Base-by-base conservation (phyloP, 2,113 vertebrate species). In the Myrmecophaga tridactyla region DNA sequence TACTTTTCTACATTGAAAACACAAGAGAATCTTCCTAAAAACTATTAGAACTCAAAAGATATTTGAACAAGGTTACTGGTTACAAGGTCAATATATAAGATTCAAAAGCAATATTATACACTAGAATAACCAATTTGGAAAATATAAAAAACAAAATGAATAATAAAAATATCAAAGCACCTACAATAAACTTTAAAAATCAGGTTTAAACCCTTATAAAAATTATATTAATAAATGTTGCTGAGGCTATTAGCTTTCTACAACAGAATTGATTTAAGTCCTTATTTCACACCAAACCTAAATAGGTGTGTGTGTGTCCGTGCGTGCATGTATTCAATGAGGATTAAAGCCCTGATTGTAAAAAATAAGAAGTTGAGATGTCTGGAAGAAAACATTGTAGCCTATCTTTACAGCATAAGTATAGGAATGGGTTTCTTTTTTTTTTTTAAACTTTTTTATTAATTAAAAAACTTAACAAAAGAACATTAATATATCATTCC, bases 71-170 rank as follows among this genome's bases (percentile, higher is more conserved):
- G 7, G 2, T 56, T 62, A 77, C n/a, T 69, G 41, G 14, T 95
- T 75, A 76, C 2, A 15, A 85, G 34, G 62, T 69, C 18, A 39
- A 53, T 51, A 78, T 78, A 83, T 69, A 94, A 78, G 39, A 62
- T n/a, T 13, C 43, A 77, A 43, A 0, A 53, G 41, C 34, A 84
- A 63, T 67, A 18, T 27, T 91, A 23, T 17, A 69, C 31, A 93
- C 41, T 56, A 88, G 31, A 78, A 56, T 56, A 85, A 46, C 14
- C 29, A 87, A 78, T 56, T 58, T 77, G n/a, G 36, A 41, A 86
- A 92, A 92, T 29, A 34, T 36, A 82, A 60, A n/a, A 89, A 63
- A 73, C 17, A 84, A 91, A 86, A 77, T 56, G 9, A 90, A 92
- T n/a, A 83, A 41, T 39, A 86, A 82, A 77, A 92, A 63, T 72